These are phyloP conservation scores for Lucilia cuprina DNA, from an alignment of 1,140 invertebrate genomes.

Conservation along the genomic window DNA sequence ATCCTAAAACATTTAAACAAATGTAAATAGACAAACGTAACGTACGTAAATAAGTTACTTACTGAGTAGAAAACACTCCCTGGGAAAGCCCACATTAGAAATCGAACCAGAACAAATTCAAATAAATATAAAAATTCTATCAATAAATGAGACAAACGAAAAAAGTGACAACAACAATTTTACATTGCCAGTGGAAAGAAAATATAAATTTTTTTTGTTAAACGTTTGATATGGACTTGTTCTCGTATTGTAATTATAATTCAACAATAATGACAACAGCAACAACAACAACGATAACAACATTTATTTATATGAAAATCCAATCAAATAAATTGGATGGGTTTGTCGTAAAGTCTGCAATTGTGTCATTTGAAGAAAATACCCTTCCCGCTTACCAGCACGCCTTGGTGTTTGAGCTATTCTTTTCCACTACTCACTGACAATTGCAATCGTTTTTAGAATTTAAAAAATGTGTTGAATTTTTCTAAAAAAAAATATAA, in stretches of 20 bases:
- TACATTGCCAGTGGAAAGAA: neutral
- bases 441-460: neutral
- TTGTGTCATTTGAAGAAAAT: neutral
- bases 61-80: neutral
- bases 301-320: neutral
- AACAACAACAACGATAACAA: neutral
- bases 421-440: neutral
- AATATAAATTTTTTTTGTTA: neutral
- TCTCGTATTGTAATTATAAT: neutral
- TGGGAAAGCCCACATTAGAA: neutral
- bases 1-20: neutral
- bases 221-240: neutral
- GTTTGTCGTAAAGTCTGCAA: neutral
- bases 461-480: neutral
- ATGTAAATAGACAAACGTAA: neutral
- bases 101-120: neutral
- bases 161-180: neutral
- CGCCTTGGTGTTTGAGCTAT: neutral
- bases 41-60: neutral
- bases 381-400: neutral
- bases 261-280: neutral
- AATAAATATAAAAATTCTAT: neutral
- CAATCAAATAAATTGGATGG: constrained; percentile 11
- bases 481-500: neutral
- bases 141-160: neutral